phyloP scores from a whole-genome alignment of 2,797 vertebrate genomes.

The Stomatorhinus walkeri region DNA sequence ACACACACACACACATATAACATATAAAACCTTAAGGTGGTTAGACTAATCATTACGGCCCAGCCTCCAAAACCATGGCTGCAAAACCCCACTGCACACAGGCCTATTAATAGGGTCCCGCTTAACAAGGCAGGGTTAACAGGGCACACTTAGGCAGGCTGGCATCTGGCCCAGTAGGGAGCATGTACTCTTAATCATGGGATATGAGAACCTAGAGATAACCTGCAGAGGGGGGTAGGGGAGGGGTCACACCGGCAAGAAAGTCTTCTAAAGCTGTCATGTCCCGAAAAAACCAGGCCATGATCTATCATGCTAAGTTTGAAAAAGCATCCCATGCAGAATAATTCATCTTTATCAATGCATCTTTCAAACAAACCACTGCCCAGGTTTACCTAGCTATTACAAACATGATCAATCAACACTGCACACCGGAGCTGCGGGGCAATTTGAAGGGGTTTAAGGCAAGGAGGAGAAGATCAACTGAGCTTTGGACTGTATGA shows the following conservation, averaged over 20 bases:
- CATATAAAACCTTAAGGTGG: background rate
- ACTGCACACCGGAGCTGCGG: background rate
- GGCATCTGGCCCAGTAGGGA: background rate
- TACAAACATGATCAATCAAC: conserved; percentile 25
- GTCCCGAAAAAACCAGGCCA: conserved; percentile 3
- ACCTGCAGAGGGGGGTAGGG: conserved; percentile 21
- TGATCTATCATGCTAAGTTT: conserved; percentile 17
- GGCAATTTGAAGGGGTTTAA: background rate
- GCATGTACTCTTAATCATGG: background rate
- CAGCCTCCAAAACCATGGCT: background rate
- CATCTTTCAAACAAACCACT: conserved; percentile 26
- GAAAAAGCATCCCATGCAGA: conserved; percentile 17
- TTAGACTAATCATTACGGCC: conserved; percentile 1
- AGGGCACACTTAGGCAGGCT: background rate
- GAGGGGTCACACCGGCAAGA: background rate
- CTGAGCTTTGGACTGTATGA: conserved; percentile 15
- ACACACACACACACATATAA: background rate
- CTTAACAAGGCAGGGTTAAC: conserved; percentile 26
- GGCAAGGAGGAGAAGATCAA: background rate
- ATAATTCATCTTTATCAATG: conserved; percentile 27
- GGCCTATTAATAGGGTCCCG: conserved; percentile 13
- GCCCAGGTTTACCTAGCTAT: conserved; percentile 25
- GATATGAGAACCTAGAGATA: conserved; percentile 36
- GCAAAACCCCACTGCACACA: background rate
- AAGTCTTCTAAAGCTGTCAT: background rate